A percentile compares a stretch with the other conserved stretches of the same genome.
Evolutionary conservation across 2,888 invertebrate species (phyloP).

Genomic region (Lumbricus terrestris): DNA sequence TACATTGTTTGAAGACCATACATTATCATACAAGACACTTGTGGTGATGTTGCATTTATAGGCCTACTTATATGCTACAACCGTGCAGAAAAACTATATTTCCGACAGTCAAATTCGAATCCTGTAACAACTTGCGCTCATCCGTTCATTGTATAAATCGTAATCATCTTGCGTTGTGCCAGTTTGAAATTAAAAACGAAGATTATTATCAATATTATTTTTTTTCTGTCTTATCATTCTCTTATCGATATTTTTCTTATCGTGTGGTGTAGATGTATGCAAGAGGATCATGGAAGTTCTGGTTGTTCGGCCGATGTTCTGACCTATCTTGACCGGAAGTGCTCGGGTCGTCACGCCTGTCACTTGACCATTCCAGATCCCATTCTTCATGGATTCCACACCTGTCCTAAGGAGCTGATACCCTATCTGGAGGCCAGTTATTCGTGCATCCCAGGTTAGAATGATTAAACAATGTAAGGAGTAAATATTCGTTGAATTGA

Average conservation of each 20-base stretch:
- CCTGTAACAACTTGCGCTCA: neutral
- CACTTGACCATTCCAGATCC: conserved; percentile 30
- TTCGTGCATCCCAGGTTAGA: conserved; percentile 30
- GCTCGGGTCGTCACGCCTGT: conserved; percentile 33
- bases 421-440: conserved; percentile 36
- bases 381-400: conserved; percentile 28
- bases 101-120: too few relatives aligned
- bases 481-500: neutral
- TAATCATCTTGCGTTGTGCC: too few relatives aligned
- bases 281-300: conserved; percentile 33
- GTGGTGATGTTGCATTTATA: too few relatives aligned
- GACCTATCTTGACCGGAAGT: conserved; percentile 30
- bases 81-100: too few relatives aligned
- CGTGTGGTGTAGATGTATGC: conserved; percentile 26
- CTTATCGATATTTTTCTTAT: neutral
- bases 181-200: too few relatives aligned
- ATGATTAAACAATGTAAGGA: too few relatives aligned
- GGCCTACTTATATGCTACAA: too few relatives aligned
- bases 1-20: too few relatives aligned
- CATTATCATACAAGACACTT: too few relatives aligned
- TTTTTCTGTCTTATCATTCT: neutral
- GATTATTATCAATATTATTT: too few relatives aligned
- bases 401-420: conserved; percentile 35
- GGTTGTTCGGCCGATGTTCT: conserved; percentile 34
- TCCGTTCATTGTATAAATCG: too few relatives aligned